Conservation (phyloP, 1,140 invertebrate species). For the Pemphigus obesinymphae region DNA sequence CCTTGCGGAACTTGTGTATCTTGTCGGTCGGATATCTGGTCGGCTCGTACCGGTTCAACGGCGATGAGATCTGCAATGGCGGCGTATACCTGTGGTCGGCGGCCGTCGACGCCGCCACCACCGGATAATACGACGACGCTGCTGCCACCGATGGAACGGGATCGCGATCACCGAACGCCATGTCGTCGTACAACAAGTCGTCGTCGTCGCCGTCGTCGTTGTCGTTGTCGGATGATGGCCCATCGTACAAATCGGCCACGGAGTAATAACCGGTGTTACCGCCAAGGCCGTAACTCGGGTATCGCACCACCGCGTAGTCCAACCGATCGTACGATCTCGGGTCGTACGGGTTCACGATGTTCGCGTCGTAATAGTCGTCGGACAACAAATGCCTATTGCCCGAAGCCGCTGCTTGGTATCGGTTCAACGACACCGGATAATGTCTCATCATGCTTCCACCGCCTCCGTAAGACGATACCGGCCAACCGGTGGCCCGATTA, state of each 20-base stretch:
- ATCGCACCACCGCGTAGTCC: slow-evolving; percentile 29
- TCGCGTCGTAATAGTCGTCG: background rate
- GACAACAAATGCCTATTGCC: background rate
- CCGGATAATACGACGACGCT: background rate
- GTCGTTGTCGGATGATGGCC: background rate
- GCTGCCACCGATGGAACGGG: background rate
- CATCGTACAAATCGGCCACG: background rate
- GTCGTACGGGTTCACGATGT: background rate
- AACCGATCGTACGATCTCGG: background rate
- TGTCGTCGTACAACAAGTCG: background rate
- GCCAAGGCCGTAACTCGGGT: background rate
- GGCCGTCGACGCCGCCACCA: too few relatives aligned
- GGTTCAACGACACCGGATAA: slow-evolving; percentile 3
- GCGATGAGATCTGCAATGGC: too few relatives aligned
- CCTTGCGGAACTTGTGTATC: slow-evolving; percentile 20
- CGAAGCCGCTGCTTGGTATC: background rate
- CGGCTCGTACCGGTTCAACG: background rate
- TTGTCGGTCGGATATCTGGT: background rate
- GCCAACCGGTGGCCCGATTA: background rate
- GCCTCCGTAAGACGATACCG: background rate
- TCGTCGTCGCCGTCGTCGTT: background rate
- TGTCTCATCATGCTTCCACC: background rate
- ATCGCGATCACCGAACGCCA: background rate
- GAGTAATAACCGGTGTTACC: background rate
- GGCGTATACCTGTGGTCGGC: background rate